Evolutionary conservation across 2,888 invertebrate species (phyloP).

Genomic region (Meiosimyza platycephala): DNA sequence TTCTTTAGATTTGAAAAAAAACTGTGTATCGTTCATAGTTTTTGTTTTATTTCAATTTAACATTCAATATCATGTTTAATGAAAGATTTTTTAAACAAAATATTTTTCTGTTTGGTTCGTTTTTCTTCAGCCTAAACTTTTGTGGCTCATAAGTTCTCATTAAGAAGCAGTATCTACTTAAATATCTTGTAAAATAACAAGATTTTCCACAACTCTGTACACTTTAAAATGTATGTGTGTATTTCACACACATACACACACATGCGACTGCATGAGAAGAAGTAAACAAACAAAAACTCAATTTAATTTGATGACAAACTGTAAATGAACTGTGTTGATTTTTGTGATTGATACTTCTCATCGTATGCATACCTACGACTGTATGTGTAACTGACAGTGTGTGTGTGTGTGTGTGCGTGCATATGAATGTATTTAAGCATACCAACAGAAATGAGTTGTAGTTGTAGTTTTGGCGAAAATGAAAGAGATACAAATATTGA

Average conservation of each 20-base stretch:
- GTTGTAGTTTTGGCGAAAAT: constrained; percentile 12
- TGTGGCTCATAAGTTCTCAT: no score
- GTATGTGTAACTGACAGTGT: background rate
- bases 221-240: background rate
- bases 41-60: no score
- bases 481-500: background rate
- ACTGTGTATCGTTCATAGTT: no score
- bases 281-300: constrained; percentile 41
- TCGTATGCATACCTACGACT: constrained; percentile 8
- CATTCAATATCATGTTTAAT: no score
- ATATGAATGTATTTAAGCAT: constrained; percentile 16
- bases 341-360: constrained; percentile 42
- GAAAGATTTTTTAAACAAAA: no score
- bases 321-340: constrained; percentile 48
- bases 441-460: constrained; percentile 28
- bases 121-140: no score
- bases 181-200: no score
- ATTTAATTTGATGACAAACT: constrained; percentile 51
- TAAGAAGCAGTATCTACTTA: no score
- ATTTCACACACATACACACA: constrained; percentile 22
- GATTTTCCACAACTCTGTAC: background rate
- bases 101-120: no score
- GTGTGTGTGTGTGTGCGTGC: background rate
- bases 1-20: no score
- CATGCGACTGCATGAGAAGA: background rate